Evolutionary conservation across 2,888 invertebrate species (phyloP).

Genomic region (Tipula helvola): DNA sequence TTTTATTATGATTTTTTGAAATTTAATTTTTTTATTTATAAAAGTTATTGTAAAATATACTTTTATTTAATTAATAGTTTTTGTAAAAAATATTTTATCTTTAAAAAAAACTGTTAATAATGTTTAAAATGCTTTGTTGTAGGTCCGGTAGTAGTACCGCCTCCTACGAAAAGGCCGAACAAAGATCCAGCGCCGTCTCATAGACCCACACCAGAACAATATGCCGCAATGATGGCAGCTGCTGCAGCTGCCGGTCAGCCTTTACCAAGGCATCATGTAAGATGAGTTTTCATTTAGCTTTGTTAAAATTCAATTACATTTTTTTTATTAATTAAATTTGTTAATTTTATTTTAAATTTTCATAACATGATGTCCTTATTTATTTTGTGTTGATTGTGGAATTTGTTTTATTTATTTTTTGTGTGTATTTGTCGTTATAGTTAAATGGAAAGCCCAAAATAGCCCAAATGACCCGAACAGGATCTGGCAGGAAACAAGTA

Average conservation of each 20-base stretch:
- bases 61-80: neutral
- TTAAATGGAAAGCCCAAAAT: conserved; percentile 76
- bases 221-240: conserved; percentile 56
- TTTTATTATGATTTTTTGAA: neutral
- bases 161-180: conserved; percentile 69
- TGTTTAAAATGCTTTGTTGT: neutral
- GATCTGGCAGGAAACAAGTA: conserved; percentile 72
- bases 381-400: neutral
- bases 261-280: conserved; percentile 56
- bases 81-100: neutral
- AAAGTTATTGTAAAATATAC: neutral
- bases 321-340: neutral
- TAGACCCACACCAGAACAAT: conserved; percentile 56
- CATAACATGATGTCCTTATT: neutral
- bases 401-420: neutral
- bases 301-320: neutral
- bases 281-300: conserved; percentile 19
- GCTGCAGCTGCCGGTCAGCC: conserved; percentile 53
- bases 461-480: conserved; percentile 63
- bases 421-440: conserved; percentile 27
- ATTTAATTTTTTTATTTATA: neutral
- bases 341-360: conserved; percentile 4
- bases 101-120: neutral
- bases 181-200: conserved; percentile 62
- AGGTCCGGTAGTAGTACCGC: conserved; percentile 33